Evolutionary conservation across 2,888 invertebrate species (phyloP), one percentile per base, ranked within the genome.

Genomic region (Epistrophe eligans): DNA sequence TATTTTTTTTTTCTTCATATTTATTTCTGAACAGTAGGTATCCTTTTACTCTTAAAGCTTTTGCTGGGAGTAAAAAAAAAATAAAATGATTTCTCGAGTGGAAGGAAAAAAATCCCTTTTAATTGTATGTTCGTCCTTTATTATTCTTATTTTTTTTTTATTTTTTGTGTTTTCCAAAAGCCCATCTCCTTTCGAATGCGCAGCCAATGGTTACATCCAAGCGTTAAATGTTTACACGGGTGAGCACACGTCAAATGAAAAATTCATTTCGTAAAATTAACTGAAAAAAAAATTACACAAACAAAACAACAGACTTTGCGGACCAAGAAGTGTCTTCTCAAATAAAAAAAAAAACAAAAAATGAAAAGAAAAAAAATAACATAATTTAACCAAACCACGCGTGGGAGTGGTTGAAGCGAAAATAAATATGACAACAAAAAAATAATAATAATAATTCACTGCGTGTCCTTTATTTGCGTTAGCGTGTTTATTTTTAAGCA

Each of bases 171-270:
- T 32, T 57, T 62, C 58, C 48, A 55, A 55, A 45, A 55, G 48
- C 71, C 62, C 74, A 79, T 67, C 24, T 24, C 62, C 9, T 40
- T 28, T 52, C 72, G 55, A 77, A 80, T 80, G 67, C 66, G 62
- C 50, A 50, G 17, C 35, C 66, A 66, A 45, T 66, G 50, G 79
- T 79, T 87, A 79, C 64, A 82, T 71, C 62, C 82, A 76, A 87
- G 87, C 87, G 87, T 83, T 87, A 87, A 87, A 83, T 87, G 87
- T 87, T 83, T 87, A 87, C 87, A 87, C 87, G 87, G 83, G 87
- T 87, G 87, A 87, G 72, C 87, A 83, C 87, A 83, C 87, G 87
- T 83, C 87, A 87, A 87, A 87, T 87, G 83, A 87, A 87, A 87
- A 83, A 87, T 87, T 83, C 79, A 87, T 87, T 87, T 87, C 72